phyloP scores from a whole-genome alignment of 2,797 vertebrate species.

The Podarcis siculus region DNA sequence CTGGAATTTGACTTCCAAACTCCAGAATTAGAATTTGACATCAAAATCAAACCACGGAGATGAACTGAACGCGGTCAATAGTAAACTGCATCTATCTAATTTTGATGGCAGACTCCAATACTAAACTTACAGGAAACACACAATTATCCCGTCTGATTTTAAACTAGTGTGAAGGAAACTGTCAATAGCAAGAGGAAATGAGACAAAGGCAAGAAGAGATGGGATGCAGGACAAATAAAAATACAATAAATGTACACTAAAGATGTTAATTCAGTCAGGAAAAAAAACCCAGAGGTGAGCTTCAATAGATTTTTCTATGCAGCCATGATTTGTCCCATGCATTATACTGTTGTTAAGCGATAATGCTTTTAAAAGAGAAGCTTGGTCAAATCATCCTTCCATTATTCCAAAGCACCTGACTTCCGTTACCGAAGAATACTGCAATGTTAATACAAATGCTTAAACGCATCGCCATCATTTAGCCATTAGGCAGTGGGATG shows the following conservation, averaged over 20 bases:
- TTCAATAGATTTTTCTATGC: not conserved
- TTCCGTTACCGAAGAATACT: fast-evolving
- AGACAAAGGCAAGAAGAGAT: not conserved
- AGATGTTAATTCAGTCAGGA: not conserved
- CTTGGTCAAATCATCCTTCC: not conserved
- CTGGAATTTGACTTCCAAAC: not conserved
- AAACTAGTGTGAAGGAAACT: too few relatives aligned
- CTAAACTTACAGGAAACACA: too few relatives aligned
- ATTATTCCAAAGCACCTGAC: not conserved
- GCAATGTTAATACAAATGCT: not conserved
- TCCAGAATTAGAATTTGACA: too few relatives aligned
- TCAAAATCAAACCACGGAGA: too few relatives aligned
- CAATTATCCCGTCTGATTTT: too few relatives aligned
- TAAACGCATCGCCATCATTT: not conserved
- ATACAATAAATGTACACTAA: not conserved
- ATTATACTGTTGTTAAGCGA: not conserved
- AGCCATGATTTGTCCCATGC: not conserved
- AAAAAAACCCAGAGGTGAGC: not conserved
- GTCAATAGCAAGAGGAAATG: not conserved
- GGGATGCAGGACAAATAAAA: not conserved
- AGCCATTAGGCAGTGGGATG: not conserved
- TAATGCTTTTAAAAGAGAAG: fast-evolving
- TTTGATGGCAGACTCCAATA: too few relatives aligned
- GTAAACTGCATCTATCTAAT: too few relatives aligned
- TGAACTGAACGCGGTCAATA: too few relatives aligned